Evolutionary conservation across 2,888 invertebrate genomes (phyloP), one percentile per base, ranked within the genome.

Genomic region (Arrhopalites spinosus): DNA sequence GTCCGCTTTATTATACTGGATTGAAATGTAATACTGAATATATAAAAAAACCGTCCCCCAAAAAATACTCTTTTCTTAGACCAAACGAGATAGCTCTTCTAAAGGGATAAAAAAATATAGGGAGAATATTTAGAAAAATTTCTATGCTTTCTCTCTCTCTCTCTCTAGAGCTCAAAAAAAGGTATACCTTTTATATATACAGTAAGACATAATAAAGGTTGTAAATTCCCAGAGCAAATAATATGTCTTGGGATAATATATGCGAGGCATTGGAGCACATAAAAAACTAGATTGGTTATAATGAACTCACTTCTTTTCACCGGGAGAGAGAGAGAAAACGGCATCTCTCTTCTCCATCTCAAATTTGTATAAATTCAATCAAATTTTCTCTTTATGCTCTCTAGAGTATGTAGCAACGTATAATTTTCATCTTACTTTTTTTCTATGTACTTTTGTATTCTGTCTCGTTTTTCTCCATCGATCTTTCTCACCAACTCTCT

Each of bases 341-440:
- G 71, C 68, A 72, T 74, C 61, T 36, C 11, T 36, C 36, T 11
- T 36, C 36, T 7, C 59, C 61, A 77, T 74, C 74, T 77, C 74
- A 74, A 74, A 77, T 77, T 70, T 66, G 66, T 59, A 25, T 59
- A 78, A 78, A 78, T 75, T 78, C 78, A 78, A 78, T 78, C 78
- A 78, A 73, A 75, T 75, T 36, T 36, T 73, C 70, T 66, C 70
- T 75, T 70, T 70, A 73, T 73, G 73, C 50, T 70, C 56, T 30
- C 29, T 8, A 64, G 68, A 66, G 66, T 3, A 36, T 76, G 45
- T 43, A 47, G 73, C 11, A 64, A 75, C 67, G 68, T 43, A 74
- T 74, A 74, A 68, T 20, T 73, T 73, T 73, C 73, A 73, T 36
- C 27, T 17, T 7, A 30, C n/a, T n/a, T n/a, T n/a, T n/a, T n/a